A percentile compares a stretch with the other conserved stretches of the same genome.
Evolutionary conservation across 2,888 invertebrate genomes (phyloP).

Genomic region (Sericinus montela): DNA sequence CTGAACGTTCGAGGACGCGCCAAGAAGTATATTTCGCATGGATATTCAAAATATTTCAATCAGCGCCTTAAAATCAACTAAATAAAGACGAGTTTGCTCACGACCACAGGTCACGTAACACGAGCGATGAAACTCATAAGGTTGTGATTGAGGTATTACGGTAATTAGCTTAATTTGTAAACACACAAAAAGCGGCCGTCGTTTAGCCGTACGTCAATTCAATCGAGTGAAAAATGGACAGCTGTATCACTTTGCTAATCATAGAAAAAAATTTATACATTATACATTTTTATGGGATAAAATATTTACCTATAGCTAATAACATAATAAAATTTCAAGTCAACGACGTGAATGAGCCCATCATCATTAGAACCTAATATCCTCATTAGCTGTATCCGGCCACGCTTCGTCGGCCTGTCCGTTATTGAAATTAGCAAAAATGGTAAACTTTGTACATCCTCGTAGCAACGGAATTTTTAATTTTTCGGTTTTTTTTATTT

Average conservation of each 20-base stretch:
- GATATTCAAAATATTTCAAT: slow-evolving; percentile 42
- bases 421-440: no score
- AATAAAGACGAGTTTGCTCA: slow-evolving; percentile 44
- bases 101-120: slow-evolving; percentile 42
- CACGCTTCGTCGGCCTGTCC: no score
- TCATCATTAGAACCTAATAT: no score
- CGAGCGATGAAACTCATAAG: slow-evolving; percentile 74
- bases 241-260: not conserved
- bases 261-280: no score
- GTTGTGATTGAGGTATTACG: slow-evolving; percentile 71
- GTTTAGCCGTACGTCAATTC: slow-evolving; percentile 45
- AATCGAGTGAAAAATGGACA: slow-evolving; percentile 43
- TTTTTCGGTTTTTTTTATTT: no score
- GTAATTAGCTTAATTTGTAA: slow-evolving; percentile 75
- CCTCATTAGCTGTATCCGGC: no score
- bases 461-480: no score
- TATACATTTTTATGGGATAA: no score
- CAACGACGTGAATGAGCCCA: no score
- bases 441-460: no score
- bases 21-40: slow-evolving; percentile 53
- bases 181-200: slow-evolving; percentile 66
- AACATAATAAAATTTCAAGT: no score
- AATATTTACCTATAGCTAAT: no score
- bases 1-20: slow-evolving; percentile 53
- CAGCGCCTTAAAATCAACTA: slow-evolving; percentile 41